Evolutionary conservation across 2,888 invertebrate genomes (phyloP), one percentile per base, ranked within the genome.

Genomic region (Leptinotarsa peninsularis): DNA sequence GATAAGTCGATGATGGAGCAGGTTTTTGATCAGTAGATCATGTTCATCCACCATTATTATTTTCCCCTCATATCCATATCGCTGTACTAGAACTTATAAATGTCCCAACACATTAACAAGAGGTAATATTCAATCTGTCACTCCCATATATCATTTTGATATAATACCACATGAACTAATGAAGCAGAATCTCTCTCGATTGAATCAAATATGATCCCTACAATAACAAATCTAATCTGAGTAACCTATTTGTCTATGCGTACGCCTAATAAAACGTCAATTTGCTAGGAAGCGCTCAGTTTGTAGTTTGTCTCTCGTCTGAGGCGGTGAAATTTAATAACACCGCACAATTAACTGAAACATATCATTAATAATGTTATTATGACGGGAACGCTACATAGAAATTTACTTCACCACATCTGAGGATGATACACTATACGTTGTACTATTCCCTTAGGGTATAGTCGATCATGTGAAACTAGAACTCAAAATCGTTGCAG

Each of bases 231-330:
- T 18, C 54, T 18, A 54, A 54, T 54, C 54, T 7, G 10, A 18
- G 18, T 18, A n/a, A 54, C 54, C 3, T 54, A 54, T 54, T 54
- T 18, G 18, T 54, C 54, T 54, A 18, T n/a, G 54, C 54, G 2
- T 18, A 18, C 4, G 23, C 23, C 60, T 60, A 17, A 23, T 58
- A 58, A 21, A 60, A 60, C 27, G 60, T 13, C 60, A 60, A 60
- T 60, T 23, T 17, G 21, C 13, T 3, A 23, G 14, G 21, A 18
- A 21, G 58, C 58, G 60, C 23, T 60, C 15, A 27, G 27, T 21
- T 60, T 60, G 27, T 23, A 60, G 60, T 43, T 27, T 60, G 60
- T 27, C 60, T 60, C 60, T 14, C 23, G 60, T 60, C 60, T 60
- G 60, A 15, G 23, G 23, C 21, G 27, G 21, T 4, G 60, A 60